Evolutionary conservation across 2,113 vertebrate genomes (phyloP).

Genomic region (Mugil cephalus): DNA sequence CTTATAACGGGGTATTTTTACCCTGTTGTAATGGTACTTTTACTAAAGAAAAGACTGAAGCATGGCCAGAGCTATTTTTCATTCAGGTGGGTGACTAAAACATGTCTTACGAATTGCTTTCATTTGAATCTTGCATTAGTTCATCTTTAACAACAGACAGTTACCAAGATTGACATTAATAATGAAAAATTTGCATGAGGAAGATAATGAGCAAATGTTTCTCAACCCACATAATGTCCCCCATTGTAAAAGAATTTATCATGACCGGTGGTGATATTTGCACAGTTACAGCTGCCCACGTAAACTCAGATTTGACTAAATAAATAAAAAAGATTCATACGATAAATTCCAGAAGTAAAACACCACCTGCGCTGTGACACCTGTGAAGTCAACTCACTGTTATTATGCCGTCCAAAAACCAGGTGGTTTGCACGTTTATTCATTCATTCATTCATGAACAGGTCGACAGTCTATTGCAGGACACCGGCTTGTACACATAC

Average conservation of each 20-base stretch:
- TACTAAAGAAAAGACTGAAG: too few relatives aligned
- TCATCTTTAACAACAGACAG: slow-evolving; percentile 10
- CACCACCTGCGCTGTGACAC: background rate
- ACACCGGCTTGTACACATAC: too few relatives aligned
- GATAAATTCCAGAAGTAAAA: slow-evolving; percentile 4
- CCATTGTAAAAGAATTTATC: background rate
- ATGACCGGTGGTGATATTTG: background rate
- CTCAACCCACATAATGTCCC: slow-evolving; percentile 6
- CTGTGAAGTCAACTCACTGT: background rate
- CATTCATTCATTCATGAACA: too few relatives aligned
- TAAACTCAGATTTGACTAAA: background rate
- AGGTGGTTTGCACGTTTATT: background rate
- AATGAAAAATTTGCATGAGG: slow-evolving; percentile 8
- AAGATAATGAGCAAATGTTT: slow-evolving; percentile 4
- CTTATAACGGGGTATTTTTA: too few relatives aligned
- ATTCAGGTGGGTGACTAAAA: too few relatives aligned
- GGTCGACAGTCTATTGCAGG: too few relatives aligned
- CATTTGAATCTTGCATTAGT: background rate
- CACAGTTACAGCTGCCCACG: background rate
- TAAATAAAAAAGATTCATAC: background rate
- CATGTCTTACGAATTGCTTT: background rate
- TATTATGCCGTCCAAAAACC: slow-evolving; percentile 5
- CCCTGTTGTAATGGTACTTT: too few relatives aligned
- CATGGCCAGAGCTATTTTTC: too few relatives aligned
- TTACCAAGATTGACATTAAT: slow-evolving; percentile 22